A percentile compares a stretch with the other conserved stretches of the same genome.
These are phyloP conservation scores for Hoplodrina blanda DNA, from an alignment of 2,888 invertebrate species.

Conservation along the genomic window DNA sequence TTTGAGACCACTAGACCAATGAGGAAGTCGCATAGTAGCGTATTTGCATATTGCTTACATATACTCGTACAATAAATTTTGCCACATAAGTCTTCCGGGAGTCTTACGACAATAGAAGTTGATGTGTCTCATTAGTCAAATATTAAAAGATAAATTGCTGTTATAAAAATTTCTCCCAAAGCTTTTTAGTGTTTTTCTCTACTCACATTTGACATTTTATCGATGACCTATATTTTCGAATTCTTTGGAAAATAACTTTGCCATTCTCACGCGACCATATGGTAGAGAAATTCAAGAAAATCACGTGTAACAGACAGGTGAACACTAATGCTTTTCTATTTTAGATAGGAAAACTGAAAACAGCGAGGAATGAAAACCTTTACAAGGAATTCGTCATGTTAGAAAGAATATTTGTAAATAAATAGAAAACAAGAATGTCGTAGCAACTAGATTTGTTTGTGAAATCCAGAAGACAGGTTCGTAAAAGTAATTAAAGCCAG, in stretches of 20 bases:
- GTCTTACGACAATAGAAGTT: too few species aligned
- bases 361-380: conserved; percentile 5
- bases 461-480: too few species aligned
- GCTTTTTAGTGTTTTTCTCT: background rate
- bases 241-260: background rate
- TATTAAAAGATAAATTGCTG: too few species aligned
- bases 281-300: conserved; percentile 8
- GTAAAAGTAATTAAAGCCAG: too few species aligned
- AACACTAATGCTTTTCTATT: conserved; percentile 15
- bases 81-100: too few species aligned
- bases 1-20: too few species aligned
- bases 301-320: conserved; percentile 29
- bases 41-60: too few species aligned
- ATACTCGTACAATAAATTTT: too few species aligned
- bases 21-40: too few species aligned
- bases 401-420: background rate
- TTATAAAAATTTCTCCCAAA: background rate
- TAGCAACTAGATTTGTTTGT: too few species aligned
- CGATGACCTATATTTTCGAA: background rate
- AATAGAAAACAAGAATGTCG: too few species aligned
- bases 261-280: background rate
- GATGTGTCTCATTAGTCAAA: too few species aligned
- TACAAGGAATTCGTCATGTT: background rate
- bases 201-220: background rate
- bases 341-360: conserved; percentile 17